Evolutionary conservation across 2,113 vertebrate species (phyloP).

Genomic region (Tonatia bakeri): DNA sequence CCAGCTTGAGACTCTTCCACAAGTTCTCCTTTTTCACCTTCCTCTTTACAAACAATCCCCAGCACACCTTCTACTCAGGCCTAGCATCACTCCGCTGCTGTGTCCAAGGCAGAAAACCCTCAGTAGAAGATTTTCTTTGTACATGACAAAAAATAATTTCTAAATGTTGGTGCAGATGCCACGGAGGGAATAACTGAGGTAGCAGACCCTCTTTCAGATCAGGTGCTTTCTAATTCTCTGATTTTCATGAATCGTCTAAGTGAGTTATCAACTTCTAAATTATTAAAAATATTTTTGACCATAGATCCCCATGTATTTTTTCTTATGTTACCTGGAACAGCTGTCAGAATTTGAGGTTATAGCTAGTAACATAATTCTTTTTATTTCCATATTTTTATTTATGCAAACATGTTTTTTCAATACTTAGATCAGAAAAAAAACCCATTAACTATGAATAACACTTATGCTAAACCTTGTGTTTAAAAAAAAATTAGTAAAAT

Average conservation of each 20-base stretch:
- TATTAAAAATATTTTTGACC: neutral
- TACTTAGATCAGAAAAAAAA: neutral
- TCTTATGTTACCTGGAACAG: neutral
- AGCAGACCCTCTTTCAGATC: neutral
- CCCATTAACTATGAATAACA: neutral
- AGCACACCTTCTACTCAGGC: too few species aligned
- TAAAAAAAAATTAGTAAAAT: neutral
- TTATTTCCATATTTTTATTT: neutral
- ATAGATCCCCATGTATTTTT: neutral
- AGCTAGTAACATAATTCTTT: neutral
- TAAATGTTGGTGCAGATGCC: neutral
- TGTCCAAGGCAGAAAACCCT: neutral
- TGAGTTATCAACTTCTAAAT: neutral
- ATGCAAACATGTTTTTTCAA: neutral
- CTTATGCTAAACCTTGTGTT: neutral
- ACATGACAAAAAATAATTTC: neutral
- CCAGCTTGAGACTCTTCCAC: neutral
- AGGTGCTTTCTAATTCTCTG: neutral
- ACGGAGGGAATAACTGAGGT: neutral
- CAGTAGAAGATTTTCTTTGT: too few species aligned
- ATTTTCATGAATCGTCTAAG: neutral
- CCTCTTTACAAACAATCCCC: neutral
- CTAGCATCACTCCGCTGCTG: rapidly evolving
- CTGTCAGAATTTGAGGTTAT: neutral
- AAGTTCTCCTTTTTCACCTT: neutral